These are phyloP conservation scores for Psylliodes chrysocephalus DNA, from an alignment of 2,888 invertebrate species.

Conservation along the genomic window DNA sequence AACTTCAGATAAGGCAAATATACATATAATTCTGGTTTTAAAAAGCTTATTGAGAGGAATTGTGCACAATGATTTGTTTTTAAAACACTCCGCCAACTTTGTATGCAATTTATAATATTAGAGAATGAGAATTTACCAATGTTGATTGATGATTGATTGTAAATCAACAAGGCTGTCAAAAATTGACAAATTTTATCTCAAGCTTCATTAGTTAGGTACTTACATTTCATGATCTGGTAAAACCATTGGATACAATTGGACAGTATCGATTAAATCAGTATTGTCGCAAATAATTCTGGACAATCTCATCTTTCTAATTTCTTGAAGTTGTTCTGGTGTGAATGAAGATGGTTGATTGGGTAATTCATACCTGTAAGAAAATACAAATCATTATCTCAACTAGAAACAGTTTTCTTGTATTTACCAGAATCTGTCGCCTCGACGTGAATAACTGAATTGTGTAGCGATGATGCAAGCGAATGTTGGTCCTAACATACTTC, in stretches of 20 bases:
- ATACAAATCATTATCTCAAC: neutral
- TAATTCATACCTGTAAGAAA: conserved; percentile 77
- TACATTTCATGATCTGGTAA: conserved; percentile 93
- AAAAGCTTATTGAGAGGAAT: too few relatives aligned
- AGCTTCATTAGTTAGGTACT: too few relatives aligned
- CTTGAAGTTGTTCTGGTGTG: conserved; percentile 85
- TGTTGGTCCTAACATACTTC: conserved; percentile 93
- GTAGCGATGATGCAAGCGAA: conserved; percentile 94
- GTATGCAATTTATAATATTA: too few relatives aligned
- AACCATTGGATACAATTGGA: conserved; percentile 92
- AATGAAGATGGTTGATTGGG: conserved; percentile 93
- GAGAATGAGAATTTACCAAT: too few relatives aligned
- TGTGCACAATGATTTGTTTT: too few relatives aligned
- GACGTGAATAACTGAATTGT: conserved; percentile 88
- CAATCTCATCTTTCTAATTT: conserved; percentile 82
- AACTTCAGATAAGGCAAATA: too few relatives aligned
- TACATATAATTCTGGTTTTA: too few relatives aligned
- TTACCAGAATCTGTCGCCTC: conserved; percentile 91
- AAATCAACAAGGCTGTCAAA: too few relatives aligned
- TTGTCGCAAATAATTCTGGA: conserved; percentile 91
- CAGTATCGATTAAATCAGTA: conserved; percentile 90
- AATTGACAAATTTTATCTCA: too few relatives aligned
- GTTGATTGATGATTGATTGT: too few relatives aligned
- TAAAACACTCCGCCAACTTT: too few relatives aligned
- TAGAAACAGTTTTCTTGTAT: neutral